Evolutionary conservation across 2,113 vertebrate genomes (phyloP).

Genomic region (Brachypodius melanocephalos): DNA sequence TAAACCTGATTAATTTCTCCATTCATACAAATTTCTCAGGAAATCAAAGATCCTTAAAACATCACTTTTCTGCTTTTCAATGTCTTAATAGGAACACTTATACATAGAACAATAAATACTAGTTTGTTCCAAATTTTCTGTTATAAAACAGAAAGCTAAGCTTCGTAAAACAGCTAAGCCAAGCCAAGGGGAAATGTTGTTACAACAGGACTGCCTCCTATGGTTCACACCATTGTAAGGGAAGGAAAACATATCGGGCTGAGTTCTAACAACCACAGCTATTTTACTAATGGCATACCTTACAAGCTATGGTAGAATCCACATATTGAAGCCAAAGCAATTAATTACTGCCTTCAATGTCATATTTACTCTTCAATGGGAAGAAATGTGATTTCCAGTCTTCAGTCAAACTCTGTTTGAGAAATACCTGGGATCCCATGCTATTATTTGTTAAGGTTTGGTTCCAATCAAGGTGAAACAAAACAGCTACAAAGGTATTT

Average conservation of each 20-base stretch:
- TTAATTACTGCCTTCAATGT: neutral
- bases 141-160: neutral
- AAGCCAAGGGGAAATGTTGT: neutral
- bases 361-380: neutral
- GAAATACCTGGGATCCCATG: neutral
- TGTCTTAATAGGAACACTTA: neutral
- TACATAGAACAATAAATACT: neutral
- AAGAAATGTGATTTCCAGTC: neutral
- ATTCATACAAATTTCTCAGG: neutral
- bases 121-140: neutral
- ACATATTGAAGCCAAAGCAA: neutral
- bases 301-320: neutral
- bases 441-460: neutral
- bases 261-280: neutral
- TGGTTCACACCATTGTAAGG: fast-evolving
- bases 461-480: neutral
- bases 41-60: neutral
- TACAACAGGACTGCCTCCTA: neutral
- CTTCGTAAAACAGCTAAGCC: neutral
- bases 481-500: neutral
- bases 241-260: neutral
- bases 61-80: neutral
- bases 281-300: neutral
- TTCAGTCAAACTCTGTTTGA: neutral
- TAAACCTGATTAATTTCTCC: neutral